Conservation (phyloP, 1,140 invertebrate species). For the Hylaeus volcanicus region DNA sequence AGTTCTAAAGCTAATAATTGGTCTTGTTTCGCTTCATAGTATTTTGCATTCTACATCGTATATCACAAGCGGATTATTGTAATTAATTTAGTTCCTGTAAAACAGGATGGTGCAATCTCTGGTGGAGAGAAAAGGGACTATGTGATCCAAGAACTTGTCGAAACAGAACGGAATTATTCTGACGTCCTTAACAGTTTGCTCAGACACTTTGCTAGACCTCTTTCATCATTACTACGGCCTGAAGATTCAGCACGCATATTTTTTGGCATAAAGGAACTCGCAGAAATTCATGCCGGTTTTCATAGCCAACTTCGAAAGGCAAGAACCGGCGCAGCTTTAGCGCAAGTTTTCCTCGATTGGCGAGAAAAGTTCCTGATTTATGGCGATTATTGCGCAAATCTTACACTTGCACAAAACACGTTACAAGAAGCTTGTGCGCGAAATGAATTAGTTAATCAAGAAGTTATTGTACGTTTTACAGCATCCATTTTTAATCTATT, state of each 20-base stretch:
- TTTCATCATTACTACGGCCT: conserved; percentile 86
- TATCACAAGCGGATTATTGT: background rate
- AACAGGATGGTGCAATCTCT: conserved; percentile 69
- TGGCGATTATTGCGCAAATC: conserved; percentile 96
- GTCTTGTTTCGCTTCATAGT: conserved; percentile 17
- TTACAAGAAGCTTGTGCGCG: conserved; percentile 88
- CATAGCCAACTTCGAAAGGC: conserved; percentile 89
- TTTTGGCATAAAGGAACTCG: conserved; percentile 93
- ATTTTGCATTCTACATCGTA: background rate
- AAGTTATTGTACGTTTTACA: conserved; percentile 80
- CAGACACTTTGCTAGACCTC: conserved; percentile 89
- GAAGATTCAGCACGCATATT: conserved; percentile 92
- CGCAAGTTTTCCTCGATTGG: conserved; percentile 92
- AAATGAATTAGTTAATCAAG: conserved; percentile 82
- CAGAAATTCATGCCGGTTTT: conserved; percentile 92
- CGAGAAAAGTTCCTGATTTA: conserved; percentile 95
- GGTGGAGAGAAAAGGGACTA: conserved; percentile 95
- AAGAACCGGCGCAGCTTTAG: conserved; percentile 77
- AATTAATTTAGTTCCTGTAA: conserved; percentile 5
- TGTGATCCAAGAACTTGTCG: conserved; percentile 96
- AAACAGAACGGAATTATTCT: conserved; percentile 98
- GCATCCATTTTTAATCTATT: conserved; percentile 1
- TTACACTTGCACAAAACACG: conserved; percentile 89
- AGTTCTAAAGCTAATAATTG: conserved; percentile 1
- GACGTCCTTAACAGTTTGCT: conserved; percentile 95